Percentiles rank a stretch among this genome's conserved stretches.
Conservation (phyloP, 1,140 invertebrate genomes). For the Agrypnia vestita region DNA sequence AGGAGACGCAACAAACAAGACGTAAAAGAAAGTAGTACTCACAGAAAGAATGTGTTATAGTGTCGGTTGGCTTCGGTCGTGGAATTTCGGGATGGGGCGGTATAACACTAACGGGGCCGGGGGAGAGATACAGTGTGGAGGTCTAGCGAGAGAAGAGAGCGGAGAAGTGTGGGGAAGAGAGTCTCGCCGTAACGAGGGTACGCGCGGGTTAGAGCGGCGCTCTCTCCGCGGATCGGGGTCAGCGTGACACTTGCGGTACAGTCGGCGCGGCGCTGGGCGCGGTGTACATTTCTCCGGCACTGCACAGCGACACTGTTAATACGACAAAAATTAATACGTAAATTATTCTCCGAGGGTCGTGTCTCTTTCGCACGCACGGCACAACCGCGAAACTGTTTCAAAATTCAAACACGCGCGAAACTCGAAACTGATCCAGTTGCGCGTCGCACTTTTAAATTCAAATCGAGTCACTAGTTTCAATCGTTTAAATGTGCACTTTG, state of each 20-base stretch:
- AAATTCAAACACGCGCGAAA: constrained; percentile 7
- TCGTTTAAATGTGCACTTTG: neutral
- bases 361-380: neutral
- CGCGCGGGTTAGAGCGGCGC: neutral
- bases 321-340: neutral
- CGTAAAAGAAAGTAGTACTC: constrained; percentile 10
- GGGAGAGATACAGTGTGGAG: neutral
- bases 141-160: neutral
- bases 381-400: neutral
- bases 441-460: constrained; percentile 7
- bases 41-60: constrained; percentile 28
- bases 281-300: constrained; percentile 23
- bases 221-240: constrained; percentile 17
- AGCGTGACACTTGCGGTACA: constrained; percentile 28
- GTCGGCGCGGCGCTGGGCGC: constrained; percentile 4
- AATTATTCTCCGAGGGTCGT: neutral
- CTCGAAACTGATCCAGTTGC: neutral
- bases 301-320: neutral
- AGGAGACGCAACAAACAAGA: too few species aligned
- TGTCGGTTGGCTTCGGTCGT: neutral
- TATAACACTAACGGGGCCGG: too few species aligned
- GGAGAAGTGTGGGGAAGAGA: neutral
- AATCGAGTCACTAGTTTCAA: neutral
- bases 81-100: too few species aligned
- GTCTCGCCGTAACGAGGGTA: constrained; percentile 2